Evolutionary conservation across 2,888 invertebrate genomes (phyloP).

Genomic region (Drosophila demipolita): DNA sequence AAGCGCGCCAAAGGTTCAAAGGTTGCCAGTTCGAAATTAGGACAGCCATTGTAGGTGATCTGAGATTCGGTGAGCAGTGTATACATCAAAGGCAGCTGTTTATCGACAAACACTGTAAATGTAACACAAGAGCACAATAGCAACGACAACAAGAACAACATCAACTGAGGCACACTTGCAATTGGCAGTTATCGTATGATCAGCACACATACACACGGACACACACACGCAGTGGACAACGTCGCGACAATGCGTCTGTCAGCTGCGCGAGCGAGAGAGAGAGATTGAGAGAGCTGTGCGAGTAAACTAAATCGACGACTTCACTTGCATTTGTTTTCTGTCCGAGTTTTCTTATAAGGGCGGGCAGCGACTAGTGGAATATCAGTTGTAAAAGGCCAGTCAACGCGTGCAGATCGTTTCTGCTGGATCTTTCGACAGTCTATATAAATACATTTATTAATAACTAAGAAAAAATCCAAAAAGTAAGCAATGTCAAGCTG

Average conservation of each 20-base stretch:
- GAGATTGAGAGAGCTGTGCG: conserved; percentile 15
- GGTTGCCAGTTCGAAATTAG: conserved; percentile 25
- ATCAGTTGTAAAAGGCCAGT: conserved; percentile 75
- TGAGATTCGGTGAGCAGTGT: conserved; percentile 41
- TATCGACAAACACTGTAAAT: conserved; percentile 28
- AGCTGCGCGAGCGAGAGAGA: conserved; percentile 30
- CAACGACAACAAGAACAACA: conserved; percentile 3
- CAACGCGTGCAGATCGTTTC: conserved; percentile 60
- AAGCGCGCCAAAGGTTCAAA: conserved; percentile 45
- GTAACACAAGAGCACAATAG: conserved; percentile 11
- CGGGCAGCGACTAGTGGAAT: conserved; percentile 58
- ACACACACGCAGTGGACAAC: conserved; percentile 40
- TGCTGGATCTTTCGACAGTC: conserved; percentile 14
- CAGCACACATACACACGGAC: conserved; percentile 18
- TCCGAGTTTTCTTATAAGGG: conserved; percentile 76
- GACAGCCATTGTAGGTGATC: conserved; percentile 41
- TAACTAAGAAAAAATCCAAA: neutral
- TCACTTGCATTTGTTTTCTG: conserved; percentile 57
- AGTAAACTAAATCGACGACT: conserved; percentile 23
- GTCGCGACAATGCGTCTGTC: conserved; percentile 53
- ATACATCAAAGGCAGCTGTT: conserved; percentile 27
- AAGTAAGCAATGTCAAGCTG: conserved; percentile 20
- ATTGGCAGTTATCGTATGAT: conserved; percentile 68
- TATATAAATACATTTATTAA: conserved; percentile 1
- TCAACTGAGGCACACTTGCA: conserved; percentile 28